A percentile compares a stretch with the other conserved stretches of the same genome.
phyloP scores from a whole-genome alignment of 2,797 vertebrate species.

The Parambassis ranga region DNA sequence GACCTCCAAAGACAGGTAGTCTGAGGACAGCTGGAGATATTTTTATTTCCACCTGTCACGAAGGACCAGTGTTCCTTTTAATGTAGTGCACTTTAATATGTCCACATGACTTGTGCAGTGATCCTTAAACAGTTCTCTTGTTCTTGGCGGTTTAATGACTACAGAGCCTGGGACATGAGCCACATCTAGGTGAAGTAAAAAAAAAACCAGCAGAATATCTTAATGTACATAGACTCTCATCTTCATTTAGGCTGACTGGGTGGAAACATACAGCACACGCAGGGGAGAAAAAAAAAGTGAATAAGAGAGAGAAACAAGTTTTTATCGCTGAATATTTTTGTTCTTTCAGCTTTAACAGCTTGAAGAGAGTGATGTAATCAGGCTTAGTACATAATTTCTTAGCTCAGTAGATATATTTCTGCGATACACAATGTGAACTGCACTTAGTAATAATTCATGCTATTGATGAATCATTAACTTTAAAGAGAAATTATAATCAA shows the following conservation, averaged over 20 bases:
- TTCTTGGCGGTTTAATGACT: conserved; percentile 49
- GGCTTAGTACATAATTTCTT: background rate
- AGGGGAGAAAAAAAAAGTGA: background rate
- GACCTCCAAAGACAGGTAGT: background rate
- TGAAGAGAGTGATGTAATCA: background rate
- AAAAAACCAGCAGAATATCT: conserved; percentile 12
- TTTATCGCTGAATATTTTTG: too few species aligned
- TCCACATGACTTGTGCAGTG: conserved; percentile 18
- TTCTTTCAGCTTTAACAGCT: background rate
- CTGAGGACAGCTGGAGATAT: conserved; percentile 14
- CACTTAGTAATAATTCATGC: background rate
- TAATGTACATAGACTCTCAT: conserved; percentile 12
- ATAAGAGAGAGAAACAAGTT: background rate
- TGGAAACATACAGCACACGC: background rate
- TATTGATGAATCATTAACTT: background rate
- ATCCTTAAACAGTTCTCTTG: conserved; percentile 37
- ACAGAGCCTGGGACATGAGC: conserved; percentile 1
- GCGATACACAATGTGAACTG: background rate
- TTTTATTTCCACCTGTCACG: conserved; percentile 20
- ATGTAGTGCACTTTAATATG: conserved; percentile 22
- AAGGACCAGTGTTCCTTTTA: conserved; percentile 13
- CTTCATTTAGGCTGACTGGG: background rate
- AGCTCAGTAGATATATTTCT: background rate
- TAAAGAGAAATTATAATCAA: background rate
- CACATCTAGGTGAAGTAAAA: conserved; percentile 9